Conservation (phyloP, 2,797 vertebrate species). For the Pangasius sanitwongsei region DNA sequence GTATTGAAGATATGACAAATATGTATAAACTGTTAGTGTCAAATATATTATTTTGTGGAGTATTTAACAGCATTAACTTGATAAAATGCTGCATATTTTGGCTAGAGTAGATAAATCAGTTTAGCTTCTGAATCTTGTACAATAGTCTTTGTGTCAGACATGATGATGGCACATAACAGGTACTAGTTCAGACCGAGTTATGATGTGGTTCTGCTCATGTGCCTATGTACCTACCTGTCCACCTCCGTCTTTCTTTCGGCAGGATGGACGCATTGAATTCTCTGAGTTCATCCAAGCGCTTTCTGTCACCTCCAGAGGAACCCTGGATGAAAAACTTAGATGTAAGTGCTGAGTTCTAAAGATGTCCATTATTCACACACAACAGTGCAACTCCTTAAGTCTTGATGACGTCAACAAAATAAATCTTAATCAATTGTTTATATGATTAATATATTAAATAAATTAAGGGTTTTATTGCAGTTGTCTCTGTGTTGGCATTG, state of each 20-base stretch:
- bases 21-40: background rate
- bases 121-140: background rate
- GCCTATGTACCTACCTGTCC: background rate
- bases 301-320: slow-evolving; percentile 96
- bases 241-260: slow-evolving; percentile 9
- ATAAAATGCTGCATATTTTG: background rate
- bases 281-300: slow-evolving; percentile 98
- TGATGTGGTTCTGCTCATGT: background rate
- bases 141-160: background rate
- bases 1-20: slow-evolving; percentile 18
- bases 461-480: background rate
- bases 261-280: slow-evolving; percentile 98
- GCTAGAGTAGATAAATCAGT: background rate
- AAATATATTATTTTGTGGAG: background rate
- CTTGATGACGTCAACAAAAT: background rate
- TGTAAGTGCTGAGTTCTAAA: slow-evolving; percentile 78
- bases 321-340: slow-evolving; percentile 95
- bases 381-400: background rate
- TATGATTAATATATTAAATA: background rate
- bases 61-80: slow-evolving; percentile 21
- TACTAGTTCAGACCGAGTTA: background rate
- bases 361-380: background rate
- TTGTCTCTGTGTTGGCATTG: background rate
- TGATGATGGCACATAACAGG: background rate
- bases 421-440: background rate